Evolutionary conservation across 1,140 invertebrate species (phyloP), one percentile per base, ranked within the genome.

Genomic region (Drosophila albomicans): DNA sequence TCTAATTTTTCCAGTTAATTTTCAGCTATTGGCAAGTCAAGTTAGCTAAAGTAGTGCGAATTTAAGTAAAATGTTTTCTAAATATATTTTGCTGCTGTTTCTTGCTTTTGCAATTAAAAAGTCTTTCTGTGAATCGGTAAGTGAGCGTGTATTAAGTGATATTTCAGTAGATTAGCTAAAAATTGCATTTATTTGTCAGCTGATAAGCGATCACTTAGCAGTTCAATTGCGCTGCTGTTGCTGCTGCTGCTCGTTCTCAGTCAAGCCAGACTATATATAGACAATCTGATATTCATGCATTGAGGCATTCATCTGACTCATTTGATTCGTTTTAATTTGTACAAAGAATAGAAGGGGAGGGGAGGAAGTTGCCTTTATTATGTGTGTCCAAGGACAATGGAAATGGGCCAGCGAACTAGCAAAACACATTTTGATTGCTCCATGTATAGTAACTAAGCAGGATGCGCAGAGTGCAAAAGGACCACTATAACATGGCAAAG

Each of bases 341-440:
- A 46, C 2, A 35, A 30, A 1, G 30, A 8, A 46, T 38, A 7
- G 16, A 6, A n/a, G 35, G 6, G 28, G 20, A 16, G 2, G 30
- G 35, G 35, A n/a, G 56, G 38, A 15, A 11, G 25, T 20, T 57
- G 25, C 25, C 25, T n/a, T n/a, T 52, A 32, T 67, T 32, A 56
- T 57, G 3, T 48, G 28, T 67, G 45, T 15, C 11, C n/a, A 46
- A 49, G 52, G 64, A 74, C 46, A 68, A 75, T 62, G 54, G 20
- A 59, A 64, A 15, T 59, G 70, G 64, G 63, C 28, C 75, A 78
- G 28, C 52, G 45, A 41, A 75, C 65, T 69, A 76, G 71, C 62
- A 73, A 79, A 76, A 65, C 71, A 67, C 66, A 51, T 68, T 80
- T 61, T 58, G 77, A 68, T 68, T 68, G 20, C 45, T 49, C 59